Evolutionary conservation across 2,888 invertebrate species (phyloP), one percentile per base, ranked within the genome.

Genomic region (Yponomeuta malinellus): DNA sequence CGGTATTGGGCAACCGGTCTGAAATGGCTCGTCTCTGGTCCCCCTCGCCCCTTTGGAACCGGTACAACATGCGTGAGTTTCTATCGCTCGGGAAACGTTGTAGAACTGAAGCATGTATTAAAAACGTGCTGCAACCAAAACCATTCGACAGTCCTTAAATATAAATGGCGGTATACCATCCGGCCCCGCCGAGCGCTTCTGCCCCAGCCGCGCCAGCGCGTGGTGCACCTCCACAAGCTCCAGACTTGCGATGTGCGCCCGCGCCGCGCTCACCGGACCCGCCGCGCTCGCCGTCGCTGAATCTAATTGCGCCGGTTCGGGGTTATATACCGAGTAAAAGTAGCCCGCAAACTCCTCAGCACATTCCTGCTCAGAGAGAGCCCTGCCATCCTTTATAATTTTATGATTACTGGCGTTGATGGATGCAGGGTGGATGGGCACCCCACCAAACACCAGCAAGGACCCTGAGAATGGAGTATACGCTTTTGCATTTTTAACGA

Each of bases 131-230:
- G 48, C 12, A 73, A 63, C 66, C 3, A 73, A n/a, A 72, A 29
- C 72, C 72, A 23, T 23, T 23, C 23, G 23, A 23, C 23, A 23
- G 23, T 23, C 23, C n/a, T 71, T 73, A n/a, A 71, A 31, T 9
- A 73, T 31, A 59, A 59, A 73, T 2, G 73, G 66, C 0, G 73
- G 73, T 5, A 73, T 73, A 10, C 71, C 72, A 48, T 73, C 72
- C 4, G 72, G 73, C 3, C 72, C 73, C 33, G 15, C 31, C 4
- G 73, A 72, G 10, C 63, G 71, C 69, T 73, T 73, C 5, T 72
- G 68, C n/a, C 33, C 63, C 5, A 72, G 67, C 8, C 67, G 52
- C 5, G 15, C 48, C 8, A 73, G 70, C 4, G 73, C 73, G 1
- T 2, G 48, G 2, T n/a, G 48, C 48, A 73, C 71, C 23, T 72